Base-by-base conservation (phyloP, 2,113 vertebrate genomes). In the Galemys pyrenaicus region DNA sequence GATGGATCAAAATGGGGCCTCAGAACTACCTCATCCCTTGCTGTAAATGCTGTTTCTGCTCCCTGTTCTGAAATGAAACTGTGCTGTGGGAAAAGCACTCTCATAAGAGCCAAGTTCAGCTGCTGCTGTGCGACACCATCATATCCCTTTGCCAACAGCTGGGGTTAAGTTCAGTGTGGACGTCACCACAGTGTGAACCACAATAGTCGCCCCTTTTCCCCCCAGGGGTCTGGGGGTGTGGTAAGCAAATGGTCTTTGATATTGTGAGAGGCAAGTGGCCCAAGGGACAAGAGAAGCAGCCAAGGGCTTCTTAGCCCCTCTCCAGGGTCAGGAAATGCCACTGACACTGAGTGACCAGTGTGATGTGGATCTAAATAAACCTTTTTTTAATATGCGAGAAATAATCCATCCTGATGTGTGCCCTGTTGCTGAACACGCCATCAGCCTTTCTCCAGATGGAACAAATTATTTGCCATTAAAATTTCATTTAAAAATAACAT, bases 401-500 rank as follows among this genome's bases (percentile, higher is more conserved):
- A 92, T 67, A 85, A 96, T 73, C 87, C 79, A 77, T 93, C 54
- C 80, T 73, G 24, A 89, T 91, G 60, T 88, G 65, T 93, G 70
- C 44, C 58, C 95, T 17, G 39, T 86, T 94, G 92, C 39, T 96
- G 71, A 89, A 92, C 93, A 77, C 49, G 54, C 17, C 24, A 96
- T 89, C 41, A 56, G 35, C 54, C n/a, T 91, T 92, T 79, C 35
- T 51, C 84, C 71, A 91, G 89, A 93, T 94, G 92, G 89, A 89
- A 94, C 56, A n/a, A 91, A 96, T 87, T 93, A 92, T 89, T 92
- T 93, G 75, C 79, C 70, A 87, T 96, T 91, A 93, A 91, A 95
- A 89, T 67, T 89, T 75, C 39, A 79, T 77, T 96, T 93, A 75
- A 89, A 96, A 96, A 96, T 96, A 94, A 80, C 77, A 75, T 58